Evolutionary conservation across 2,797 vertebrate species (phyloP).

Genomic region (Antennarius maculatus): DNA sequence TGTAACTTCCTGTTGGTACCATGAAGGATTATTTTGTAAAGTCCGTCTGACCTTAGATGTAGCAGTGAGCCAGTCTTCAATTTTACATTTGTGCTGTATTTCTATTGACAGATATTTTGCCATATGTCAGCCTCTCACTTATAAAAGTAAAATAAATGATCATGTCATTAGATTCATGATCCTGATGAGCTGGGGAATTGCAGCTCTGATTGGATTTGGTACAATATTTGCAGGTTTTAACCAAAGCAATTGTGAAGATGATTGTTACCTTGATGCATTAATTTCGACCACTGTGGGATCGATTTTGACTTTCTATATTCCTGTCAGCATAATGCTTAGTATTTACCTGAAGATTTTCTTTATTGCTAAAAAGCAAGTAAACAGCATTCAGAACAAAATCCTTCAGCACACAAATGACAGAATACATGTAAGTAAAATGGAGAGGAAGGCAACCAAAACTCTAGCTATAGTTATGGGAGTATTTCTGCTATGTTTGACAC

Average conservation of each 20-base stretch:
- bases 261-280: conserved; percentile 8
- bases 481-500: too few relatives aligned
- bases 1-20: background rate
- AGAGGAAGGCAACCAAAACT: background rate
- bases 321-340: conserved; percentile 82
- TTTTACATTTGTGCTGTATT: conserved; percentile 48
- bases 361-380: conserved; percentile 81
- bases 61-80: conserved; percentile 13
- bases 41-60: conserved; percentile 22
- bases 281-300: conserved; percentile 41
- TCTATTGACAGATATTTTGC: conserved; percentile 34
- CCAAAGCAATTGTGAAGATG: conserved; percentile 47
- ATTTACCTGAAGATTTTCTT: conserved; percentile 86
- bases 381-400: conserved; percentile 70
- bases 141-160: conserved; percentile 21
- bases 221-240: conserved; percentile 81
- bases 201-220: conserved; percentile 79
- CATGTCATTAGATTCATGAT: conserved; percentile 73
- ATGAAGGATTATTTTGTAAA: conserved; percentile 19
- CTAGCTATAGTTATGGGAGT: background rate
- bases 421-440: too few relatives aligned
- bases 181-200: conserved; percentile 78
- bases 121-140: conserved; percentile 4
- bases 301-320: conserved; percentile 77
- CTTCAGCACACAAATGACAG: too few relatives aligned